Conservation (phyloP, 2,113 vertebrate genomes). For the Uria aalge region DNA sequence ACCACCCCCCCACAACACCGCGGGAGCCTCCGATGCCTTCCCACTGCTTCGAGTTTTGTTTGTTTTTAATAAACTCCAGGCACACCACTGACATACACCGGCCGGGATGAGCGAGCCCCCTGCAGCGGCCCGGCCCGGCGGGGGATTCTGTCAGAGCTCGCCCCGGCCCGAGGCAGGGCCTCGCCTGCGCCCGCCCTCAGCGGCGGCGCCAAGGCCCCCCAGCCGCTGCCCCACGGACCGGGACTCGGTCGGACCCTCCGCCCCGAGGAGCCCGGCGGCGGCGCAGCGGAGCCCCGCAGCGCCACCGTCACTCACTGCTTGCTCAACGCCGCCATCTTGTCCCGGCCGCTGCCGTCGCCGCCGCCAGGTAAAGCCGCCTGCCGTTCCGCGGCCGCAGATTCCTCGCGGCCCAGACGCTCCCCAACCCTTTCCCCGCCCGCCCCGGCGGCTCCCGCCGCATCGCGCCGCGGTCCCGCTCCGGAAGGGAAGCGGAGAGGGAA, state of each 20-base stretch:
- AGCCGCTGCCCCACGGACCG: background rate
- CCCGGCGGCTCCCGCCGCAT: accelerated
- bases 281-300: background rate
- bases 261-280: background rate
- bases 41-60: background rate
- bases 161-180: background rate
- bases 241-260: background rate
- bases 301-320: conserved; percentile 80
- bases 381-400: background rate
- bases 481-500: accelerated
- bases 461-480: accelerated
- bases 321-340: conserved; percentile 82
- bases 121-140: background rate
- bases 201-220: background rate
- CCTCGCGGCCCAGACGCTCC: background rate
- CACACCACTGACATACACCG: accelerated
- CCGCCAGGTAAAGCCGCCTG: background rate
- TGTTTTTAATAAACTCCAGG: background rate
- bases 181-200: background rate
- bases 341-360: background rate
- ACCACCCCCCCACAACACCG: accelerated
- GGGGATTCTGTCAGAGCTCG: no score
- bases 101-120: background rate
- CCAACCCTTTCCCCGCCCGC: no score
- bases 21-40: no score